Percentiles rank a stretch among this genome's conserved stretches.
Evolutionary conservation across 2,113 vertebrate genomes (phyloP).

Genomic region (Ramphastos sulfuratus): DNA sequence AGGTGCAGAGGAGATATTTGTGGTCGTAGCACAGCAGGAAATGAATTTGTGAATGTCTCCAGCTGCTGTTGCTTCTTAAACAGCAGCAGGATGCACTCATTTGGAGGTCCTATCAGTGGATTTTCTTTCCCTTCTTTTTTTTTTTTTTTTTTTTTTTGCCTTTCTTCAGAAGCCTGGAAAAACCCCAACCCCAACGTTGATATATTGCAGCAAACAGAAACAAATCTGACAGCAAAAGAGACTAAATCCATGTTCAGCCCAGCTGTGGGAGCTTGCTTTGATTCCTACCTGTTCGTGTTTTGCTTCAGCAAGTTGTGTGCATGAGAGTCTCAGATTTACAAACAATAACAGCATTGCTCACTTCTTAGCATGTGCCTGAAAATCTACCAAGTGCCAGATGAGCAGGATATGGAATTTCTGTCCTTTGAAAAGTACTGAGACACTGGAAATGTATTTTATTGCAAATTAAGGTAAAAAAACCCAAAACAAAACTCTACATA

Average conservation of each 20-base stretch:
- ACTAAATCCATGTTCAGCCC: background rate
- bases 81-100: background rate
- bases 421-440: background rate
- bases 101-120: background rate
- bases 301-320: background rate
- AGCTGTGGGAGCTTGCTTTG: background rate
- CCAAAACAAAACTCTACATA: background rate
- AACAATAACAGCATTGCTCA: background rate
- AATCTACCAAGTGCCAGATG: background rate
- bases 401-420: background rate
- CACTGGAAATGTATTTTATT: background rate
- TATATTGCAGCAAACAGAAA: background rate
- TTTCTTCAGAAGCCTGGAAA: constrained; percentile 1
- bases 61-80: background rate
- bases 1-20: background rate
- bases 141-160: background rate
- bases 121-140: background rate
- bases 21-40: background rate
- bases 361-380: background rate
- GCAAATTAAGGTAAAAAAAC: background rate
- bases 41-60: background rate
- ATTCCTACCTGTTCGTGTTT: background rate
- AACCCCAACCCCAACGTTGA: background rate
- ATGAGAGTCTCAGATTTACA: background rate
- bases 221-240: background rate